Conservation (phyloP, 2,113 vertebrate species). For the Leucopsar rothschildi region DNA sequence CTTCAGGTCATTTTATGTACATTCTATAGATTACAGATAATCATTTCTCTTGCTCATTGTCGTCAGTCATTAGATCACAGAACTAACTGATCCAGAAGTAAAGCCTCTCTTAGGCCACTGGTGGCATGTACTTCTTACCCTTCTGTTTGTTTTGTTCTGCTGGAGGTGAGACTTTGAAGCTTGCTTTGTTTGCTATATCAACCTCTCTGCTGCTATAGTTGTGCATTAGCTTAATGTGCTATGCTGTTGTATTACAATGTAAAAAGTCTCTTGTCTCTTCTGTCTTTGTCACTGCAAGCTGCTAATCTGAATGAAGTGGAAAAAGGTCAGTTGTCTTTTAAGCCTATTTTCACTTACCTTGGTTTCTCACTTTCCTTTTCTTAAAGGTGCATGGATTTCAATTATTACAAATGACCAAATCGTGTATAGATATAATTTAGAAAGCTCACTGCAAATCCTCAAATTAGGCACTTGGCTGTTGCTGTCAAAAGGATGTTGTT, state of each 20-base stretch:
- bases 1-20: constrained; percentile 14
- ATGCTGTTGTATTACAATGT: constrained; percentile 75
- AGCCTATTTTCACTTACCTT: constrained; percentile 71
- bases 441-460: constrained; percentile 31
- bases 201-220: constrained; percentile 72
- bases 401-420: constrained; percentile 7
- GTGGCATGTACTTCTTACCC: background rate
- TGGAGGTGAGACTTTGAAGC: constrained; percentile 60
- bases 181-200: constrained; percentile 51
- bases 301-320: constrained; percentile 99
- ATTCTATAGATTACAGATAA: background rate
- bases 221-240: constrained; percentile 75
- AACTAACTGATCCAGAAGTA: background rate
- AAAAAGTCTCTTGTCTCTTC: constrained; percentile 87
- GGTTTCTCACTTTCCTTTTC: constrained; percentile 58
- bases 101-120: background rate
- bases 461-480: background rate
- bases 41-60: constrained; percentile 43
- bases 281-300: constrained; percentile 89
- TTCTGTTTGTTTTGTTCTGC: constrained; percentile 60
- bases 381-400: constrained; percentile 61
- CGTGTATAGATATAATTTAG: background rate
- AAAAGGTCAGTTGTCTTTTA: constrained; percentile 96
- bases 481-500: background rate
- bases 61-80: background rate